A percentile compares a stretch with the other conserved stretches of the same genome.
phyloP scores from a whole-genome alignment of 2,888 invertebrate genomes.

The Epinotia ramella region DNA sequence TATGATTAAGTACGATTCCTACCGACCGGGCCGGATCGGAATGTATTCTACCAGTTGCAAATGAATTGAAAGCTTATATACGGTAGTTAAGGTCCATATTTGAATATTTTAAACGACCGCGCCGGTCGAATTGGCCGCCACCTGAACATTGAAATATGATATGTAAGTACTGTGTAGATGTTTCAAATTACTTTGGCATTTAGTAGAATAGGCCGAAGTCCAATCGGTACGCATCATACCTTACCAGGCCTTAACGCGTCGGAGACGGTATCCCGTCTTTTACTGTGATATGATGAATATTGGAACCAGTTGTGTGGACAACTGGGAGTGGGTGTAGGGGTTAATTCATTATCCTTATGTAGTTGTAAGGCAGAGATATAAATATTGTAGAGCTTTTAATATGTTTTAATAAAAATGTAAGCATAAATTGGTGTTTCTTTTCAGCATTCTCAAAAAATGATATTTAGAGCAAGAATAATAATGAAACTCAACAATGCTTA shows the following conservation, averaged over 20 bases:
- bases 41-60: background rate
- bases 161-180: no score
- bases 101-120: background rate
- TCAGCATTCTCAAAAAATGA: background rate
- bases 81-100: background rate
- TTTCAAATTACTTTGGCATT: background rate
- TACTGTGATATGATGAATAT: conserved; percentile 42
- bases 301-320: conserved; percentile 30
- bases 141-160: no score
- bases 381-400: conserved; percentile 57
- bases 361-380: conserved; percentile 52
- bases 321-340: conserved; percentile 30
- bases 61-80: background rate
- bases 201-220: background rate
- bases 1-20: background rate
- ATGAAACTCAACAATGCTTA: no score
- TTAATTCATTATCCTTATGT: conserved; percentile 41
- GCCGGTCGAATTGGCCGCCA: background rate
- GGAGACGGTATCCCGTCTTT: conserved; percentile 34
- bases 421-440: conserved; percentile 50
- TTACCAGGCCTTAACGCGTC: conserved; percentile 9
- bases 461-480: no score
- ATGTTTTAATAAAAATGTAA: conserved; percentile 58
- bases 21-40: no score
- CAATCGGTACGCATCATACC: background rate